A percentile compares a stretch with the other conserved stretches of the same genome.
Evolutionary conservation across 2,888 invertebrate genomes (phyloP).

Genomic region (Laspeyria flexula): DNA sequence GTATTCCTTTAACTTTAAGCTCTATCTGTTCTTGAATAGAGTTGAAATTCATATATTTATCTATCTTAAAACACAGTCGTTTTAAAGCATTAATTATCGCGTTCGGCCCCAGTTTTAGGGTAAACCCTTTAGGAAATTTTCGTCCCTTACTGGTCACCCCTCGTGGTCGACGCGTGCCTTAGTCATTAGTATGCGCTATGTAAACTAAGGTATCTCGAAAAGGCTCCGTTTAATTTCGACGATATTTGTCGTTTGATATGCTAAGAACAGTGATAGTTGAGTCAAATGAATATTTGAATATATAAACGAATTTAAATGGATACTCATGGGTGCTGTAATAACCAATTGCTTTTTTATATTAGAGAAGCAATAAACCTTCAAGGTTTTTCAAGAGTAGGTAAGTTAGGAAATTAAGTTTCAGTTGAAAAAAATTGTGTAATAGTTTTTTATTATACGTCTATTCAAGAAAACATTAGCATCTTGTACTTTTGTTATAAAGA

Average conservation of each 20-base stretch:
- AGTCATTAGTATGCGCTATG: slow-evolving; percentile 79
- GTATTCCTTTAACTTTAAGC: slow-evolving; percentile 32
- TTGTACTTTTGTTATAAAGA: no score
- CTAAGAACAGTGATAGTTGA: slow-evolving; percentile 42
- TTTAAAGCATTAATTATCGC: slow-evolving; percentile 82
- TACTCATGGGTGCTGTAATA: not conserved
- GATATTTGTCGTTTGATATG: slow-evolving; percentile 57
- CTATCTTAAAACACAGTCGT: slow-evolving; percentile 67
- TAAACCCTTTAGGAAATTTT: slow-evolving; percentile 83
- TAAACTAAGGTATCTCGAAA: slow-evolving; percentile 75
- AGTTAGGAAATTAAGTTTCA: no score
- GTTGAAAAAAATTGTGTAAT: no score
- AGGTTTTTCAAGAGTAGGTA: no score
- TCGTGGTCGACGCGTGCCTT: slow-evolving; percentile 65
- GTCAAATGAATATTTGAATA: slow-evolving; percentile 37
- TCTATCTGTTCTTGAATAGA: slow-evolving; percentile 39
- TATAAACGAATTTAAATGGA: slow-evolving; percentile 31
- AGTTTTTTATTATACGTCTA: no score
- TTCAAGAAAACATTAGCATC: no score
- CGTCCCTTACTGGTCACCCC: slow-evolving; percentile 83
- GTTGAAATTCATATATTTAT: slow-evolving; percentile 38
- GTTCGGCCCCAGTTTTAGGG: slow-evolving; percentile 77
- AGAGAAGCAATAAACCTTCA: no score
- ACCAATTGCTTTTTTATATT: not conserved
- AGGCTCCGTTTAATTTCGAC: slow-evolving; percentile 68